phyloP scores from a whole-genome alignment of 2,888 invertebrate species.

The Strigamia maritima region DNA sequence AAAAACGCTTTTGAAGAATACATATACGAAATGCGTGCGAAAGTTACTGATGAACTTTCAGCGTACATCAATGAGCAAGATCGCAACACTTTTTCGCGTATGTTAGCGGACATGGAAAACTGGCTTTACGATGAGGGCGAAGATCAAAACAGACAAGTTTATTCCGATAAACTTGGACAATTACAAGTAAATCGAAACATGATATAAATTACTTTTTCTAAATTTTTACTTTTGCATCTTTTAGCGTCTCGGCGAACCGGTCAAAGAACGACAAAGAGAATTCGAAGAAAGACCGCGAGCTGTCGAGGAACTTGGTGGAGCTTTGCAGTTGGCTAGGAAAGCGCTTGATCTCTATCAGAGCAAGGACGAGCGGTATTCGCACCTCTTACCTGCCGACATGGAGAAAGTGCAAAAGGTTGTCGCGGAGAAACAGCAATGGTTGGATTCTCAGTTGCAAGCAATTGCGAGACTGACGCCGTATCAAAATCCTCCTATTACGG shows the following conservation, averaged over 20 bases:
- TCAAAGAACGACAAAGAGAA: constrained; percentile 77
- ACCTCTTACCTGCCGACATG: constrained; percentile 64
- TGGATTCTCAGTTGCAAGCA: constrained; percentile 70
- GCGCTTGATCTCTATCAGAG: constrained; percentile 65
- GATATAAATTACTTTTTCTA: background rate
- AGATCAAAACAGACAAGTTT: constrained; percentile 76
- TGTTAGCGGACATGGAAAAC: constrained; percentile 81
- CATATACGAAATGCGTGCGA: constrained; percentile 92
- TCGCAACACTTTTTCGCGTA: constrained; percentile 50
- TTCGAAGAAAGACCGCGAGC: constrained; percentile 73
- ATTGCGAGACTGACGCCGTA: constrained; percentile 66
- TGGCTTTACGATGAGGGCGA: constrained; percentile 98
- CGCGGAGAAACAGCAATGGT: constrained; percentile 73
- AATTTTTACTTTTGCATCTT: constrained; percentile 47
- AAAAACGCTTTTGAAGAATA: constrained; percentile 97
- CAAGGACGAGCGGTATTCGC: constrained; percentile 69
- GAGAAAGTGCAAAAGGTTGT: constrained; percentile 74
- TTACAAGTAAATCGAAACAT: constrained; percentile 53
- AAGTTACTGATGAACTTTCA: constrained; percentile 70
- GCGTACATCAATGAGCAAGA: constrained; percentile 67
- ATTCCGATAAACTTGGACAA: constrained; percentile 57
- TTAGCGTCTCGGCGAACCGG: constrained; percentile 80
- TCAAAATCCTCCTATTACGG: constrained; percentile 70
- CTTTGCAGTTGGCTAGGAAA: constrained; percentile 76
- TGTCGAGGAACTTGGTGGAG: constrained; percentile 73